Conservation (phyloP, 2,113 vertebrate genomes). For the Fregetta grallaria region DNA sequence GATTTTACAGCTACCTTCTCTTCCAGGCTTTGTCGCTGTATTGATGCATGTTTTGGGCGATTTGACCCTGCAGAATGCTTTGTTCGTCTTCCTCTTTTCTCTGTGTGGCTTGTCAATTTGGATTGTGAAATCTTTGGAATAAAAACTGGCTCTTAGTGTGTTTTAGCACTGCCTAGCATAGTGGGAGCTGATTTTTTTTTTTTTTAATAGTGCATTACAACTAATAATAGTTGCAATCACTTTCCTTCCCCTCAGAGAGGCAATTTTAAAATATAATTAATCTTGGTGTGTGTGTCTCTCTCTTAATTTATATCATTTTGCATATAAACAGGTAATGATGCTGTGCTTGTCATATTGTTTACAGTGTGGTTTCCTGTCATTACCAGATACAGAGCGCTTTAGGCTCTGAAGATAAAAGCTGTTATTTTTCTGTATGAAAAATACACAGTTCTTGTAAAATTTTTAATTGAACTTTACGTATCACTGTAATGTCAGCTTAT, state of each 20-base stretch:
- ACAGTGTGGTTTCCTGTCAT: not conserved
- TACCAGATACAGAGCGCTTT: not conserved
- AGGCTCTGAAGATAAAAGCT: not conserved
- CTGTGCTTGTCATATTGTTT: not conserved
- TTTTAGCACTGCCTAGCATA: not conserved
- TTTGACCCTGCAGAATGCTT: not conserved
- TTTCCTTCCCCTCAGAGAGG: not conserved
- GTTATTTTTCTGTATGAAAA: not conserved
- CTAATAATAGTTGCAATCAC: not conserved
- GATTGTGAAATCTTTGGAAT: not conserved
- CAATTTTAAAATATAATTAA: not conserved
- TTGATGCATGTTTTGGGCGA: not conserved
- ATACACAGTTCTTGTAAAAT: not conserved
- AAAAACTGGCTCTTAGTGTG: not conserved
- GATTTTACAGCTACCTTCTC: not conserved
- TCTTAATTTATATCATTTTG: slow-evolving; percentile 8
- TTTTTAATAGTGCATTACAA: not conserved
- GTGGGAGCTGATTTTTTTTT: not conserved
- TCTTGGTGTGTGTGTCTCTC: not conserved
- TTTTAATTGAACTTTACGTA: not conserved
- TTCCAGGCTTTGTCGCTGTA: not conserved
- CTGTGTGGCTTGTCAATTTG: not conserved
- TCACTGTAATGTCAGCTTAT: not conserved
- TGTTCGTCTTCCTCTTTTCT: not conserved
- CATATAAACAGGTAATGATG: not conserved